Base-by-base conservation (phyloP, 2,113 vertebrate species). In the Bubalus kerabau region DNA sequence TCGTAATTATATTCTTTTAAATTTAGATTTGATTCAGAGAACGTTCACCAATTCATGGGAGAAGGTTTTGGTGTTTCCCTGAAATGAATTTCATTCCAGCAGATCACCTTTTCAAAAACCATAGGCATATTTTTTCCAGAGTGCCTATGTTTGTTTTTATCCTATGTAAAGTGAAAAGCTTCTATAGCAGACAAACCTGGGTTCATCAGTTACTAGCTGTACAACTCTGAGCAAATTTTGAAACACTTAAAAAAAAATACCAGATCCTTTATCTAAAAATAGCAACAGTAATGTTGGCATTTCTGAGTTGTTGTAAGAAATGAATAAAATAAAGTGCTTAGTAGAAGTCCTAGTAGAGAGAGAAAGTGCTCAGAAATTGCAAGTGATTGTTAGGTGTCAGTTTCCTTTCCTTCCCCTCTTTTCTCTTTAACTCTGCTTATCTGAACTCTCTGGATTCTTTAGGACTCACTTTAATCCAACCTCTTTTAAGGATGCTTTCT, bases 1-100 rank as follows among this genome's bases (percentile, higher is more conserved):
- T 91, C 40, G 2, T 91, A 91, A 84, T n/a, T 92, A 26, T 94
- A 26, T 97, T 60, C 46, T 96, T 95, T 92, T 57, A 90, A 88
- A 62, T 95, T 91, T 84, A 93, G 28, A 36, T 92, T 84, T 62
- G 87, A 67, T 87, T 90, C 46, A 91, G 64, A 93, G 56, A 86
- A 10, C 5, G 14, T 82, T 74, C 54, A 88, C 40, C 67, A 67
- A 21, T 13, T 85, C 50, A 81, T 67, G 78, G 28, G 52, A 85
- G 60, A 46, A 74, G 14, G 13, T 84, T 94, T 92, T 90, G 52
- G 30, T 82, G 48, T 94, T 95, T 97, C 23, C 3, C 17, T 15
- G 43, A 86, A 74, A 52, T 88, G 24, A 82, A 46, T 28, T 74
- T 81, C 3, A 32, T 96, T 92, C 23, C 3, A 62, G 48, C 46